phyloP scores from a whole-genome alignment of 2,113 vertebrate species.

The Cynopterus brachyotis region DNA sequence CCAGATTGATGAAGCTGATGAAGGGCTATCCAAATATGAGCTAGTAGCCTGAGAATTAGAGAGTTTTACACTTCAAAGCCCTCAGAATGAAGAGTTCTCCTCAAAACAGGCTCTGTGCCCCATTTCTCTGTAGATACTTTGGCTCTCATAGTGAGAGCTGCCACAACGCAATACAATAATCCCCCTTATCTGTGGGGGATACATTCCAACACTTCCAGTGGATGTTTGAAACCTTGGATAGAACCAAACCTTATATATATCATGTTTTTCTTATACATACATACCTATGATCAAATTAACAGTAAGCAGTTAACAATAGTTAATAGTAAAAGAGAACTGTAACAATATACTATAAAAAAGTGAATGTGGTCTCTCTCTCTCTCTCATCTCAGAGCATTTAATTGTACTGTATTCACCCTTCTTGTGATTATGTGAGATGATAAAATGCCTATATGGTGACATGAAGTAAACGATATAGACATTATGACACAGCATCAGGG shows the following conservation, averaged over 20 bases:
- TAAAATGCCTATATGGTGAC: neutral
- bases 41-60: neutral
- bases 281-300: neutral
- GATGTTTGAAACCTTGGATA: neutral
- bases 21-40: neutral
- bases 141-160: neutral
- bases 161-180: neutral
- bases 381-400: neutral
- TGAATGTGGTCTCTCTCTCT: neutral
- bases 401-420: neutral
- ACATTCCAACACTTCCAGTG: neutral
- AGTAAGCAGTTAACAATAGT: neutral
- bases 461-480: neutral
- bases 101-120: neutral
- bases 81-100: neutral
- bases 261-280: neutral
- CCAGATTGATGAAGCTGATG: no score
- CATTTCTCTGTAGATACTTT: accelerated
- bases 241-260: neutral
- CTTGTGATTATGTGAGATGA: neutral
- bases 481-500: neutral
- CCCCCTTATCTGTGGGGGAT: neutral
- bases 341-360: neutral
- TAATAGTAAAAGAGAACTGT: neutral
- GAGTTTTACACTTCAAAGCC: neutral